These are phyloP conservation scores for Anabacerthia variegaticeps DNA, from an alignment of 2,797 vertebrate species.

Conservation along the genomic window DNA sequence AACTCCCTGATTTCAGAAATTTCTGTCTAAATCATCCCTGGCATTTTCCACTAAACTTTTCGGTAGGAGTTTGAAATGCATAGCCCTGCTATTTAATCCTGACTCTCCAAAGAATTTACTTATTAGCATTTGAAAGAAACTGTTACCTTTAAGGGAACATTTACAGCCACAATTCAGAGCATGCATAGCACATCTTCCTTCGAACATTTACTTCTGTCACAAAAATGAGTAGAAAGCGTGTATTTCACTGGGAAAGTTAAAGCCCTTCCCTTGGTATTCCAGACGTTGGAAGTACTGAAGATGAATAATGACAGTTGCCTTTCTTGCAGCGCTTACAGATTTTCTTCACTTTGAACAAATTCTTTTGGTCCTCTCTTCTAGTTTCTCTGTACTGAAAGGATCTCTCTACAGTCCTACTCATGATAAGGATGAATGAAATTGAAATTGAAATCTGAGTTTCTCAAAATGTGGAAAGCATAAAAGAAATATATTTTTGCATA, in stretches of 20 bases:
- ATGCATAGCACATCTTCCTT: neutral
- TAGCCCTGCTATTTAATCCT: neutral
- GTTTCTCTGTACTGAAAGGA: neutral
- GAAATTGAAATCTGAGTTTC: neutral
- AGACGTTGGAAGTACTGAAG: neutral
- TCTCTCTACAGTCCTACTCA: neutral
- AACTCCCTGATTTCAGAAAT: slow-evolving; percentile 12
- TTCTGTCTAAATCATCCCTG: neutral
- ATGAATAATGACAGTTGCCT: neutral
- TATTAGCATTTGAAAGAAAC: slow-evolving; percentile 24
- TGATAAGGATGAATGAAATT: neutral
- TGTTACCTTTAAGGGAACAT: neutral
- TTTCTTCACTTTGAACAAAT: neutral
- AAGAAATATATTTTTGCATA: neutral
- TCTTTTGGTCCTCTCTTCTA: neutral
- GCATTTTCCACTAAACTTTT: neutral
- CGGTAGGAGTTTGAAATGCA: neutral
- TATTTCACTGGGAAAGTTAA: neutral
- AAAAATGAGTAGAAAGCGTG: neutral
- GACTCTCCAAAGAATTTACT: neutral
- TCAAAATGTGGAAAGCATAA: neutral
- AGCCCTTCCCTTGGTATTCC: neutral
- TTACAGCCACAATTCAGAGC: neutral
- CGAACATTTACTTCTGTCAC: neutral
- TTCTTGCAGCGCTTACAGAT: neutral